These are phyloP conservation scores for Archegozetes longisetosus DNA, from an alignment of 1,140 invertebrate genomes.

Conservation along the genomic window DNA sequence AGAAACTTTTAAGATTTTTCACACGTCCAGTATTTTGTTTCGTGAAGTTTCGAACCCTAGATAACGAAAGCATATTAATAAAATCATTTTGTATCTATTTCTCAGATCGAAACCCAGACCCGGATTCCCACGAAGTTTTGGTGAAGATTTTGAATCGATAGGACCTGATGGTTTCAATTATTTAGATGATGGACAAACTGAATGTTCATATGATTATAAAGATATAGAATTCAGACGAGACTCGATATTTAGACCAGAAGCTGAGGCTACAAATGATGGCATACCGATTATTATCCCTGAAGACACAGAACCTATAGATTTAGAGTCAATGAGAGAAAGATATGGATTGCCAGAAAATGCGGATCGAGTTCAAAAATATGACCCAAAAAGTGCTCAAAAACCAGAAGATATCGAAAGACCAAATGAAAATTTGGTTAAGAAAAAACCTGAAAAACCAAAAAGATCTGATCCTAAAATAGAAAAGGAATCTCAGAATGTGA, in stretches of 20 bases:
- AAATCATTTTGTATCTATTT: too few species aligned
- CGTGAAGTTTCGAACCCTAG: too few species aligned
- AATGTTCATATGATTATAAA: conserved; percentile 5
- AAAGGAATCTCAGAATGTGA: too few species aligned
- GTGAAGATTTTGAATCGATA: conserved; percentile 7
- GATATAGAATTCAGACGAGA: conserved; percentile 12
- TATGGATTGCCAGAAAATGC: not conserved
- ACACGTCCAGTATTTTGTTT: too few species aligned
- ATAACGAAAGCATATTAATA: too few species aligned
- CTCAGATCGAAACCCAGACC: too few species aligned
- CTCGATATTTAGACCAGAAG: not conserved
- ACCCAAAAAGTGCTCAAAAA: too few species aligned
- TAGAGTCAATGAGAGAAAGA: not conserved
- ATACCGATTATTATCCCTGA: not conserved
- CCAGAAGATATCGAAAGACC: too few species aligned
- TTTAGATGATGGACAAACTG: conserved; percentile 1
- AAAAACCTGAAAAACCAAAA: too few species aligned
- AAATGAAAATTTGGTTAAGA: too few species aligned
- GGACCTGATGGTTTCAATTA: conserved; percentile 11
- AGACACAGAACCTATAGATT: not conserved
- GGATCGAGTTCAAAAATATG: too few species aligned
- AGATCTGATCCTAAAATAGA: too few species aligned
- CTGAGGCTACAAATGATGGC: not conserved
- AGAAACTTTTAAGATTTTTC: not conserved
- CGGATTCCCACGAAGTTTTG: conserved; percentile 9